Conservation (phyloP, 1,140 invertebrate genomes). For the Drosophila prosaltans region DNA sequence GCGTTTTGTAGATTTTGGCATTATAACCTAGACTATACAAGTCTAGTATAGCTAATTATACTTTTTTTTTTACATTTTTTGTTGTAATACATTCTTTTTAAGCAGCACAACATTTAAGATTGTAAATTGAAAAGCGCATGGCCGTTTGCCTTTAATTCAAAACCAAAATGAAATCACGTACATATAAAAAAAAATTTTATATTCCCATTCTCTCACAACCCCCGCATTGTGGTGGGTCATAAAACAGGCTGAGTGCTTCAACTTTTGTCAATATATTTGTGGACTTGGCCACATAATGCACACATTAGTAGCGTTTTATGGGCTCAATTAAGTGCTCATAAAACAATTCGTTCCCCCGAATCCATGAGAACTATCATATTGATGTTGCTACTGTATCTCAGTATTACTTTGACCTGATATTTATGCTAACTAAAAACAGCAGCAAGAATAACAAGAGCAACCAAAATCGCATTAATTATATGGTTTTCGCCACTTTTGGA, state of each 20-base stretch:
- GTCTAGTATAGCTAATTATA: too few species aligned
- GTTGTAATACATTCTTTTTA: constrained; percentile 5
- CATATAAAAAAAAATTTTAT: constrained; percentile 55
- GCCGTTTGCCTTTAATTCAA: constrained; percentile 24
- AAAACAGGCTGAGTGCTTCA: constrained; percentile 17
- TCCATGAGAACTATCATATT: neutral
- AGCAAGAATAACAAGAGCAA: constrained; percentile 15
- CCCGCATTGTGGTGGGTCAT: constrained; percentile 23
- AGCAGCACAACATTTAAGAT: constrained; percentile 39
- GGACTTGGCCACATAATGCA: constrained; percentile 36
- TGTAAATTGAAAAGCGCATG: constrained; percentile 45
- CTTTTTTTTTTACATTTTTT: neutral
- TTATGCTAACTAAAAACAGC: constrained; percentile 22
- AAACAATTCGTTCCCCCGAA: constrained; percentile 45
- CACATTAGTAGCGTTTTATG: constrained; percentile 69
- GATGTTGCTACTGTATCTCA: constrained; percentile 7
- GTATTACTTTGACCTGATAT: constrained; percentile 26
- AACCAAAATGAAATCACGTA: constrained; percentile 37
- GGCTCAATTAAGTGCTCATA: constrained; percentile 69
- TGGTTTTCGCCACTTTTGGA: constrained; percentile 43
- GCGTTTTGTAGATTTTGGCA: too few species aligned
- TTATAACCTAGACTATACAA: too few species aligned
- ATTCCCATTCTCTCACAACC: constrained; percentile 34
- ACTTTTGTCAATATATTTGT: constrained; percentile 45
- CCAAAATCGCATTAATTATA: constrained; percentile 77